phyloP scores from a whole-genome alignment of 2,888 invertebrate genomes.

The Cosmia pyralina region DNA sequence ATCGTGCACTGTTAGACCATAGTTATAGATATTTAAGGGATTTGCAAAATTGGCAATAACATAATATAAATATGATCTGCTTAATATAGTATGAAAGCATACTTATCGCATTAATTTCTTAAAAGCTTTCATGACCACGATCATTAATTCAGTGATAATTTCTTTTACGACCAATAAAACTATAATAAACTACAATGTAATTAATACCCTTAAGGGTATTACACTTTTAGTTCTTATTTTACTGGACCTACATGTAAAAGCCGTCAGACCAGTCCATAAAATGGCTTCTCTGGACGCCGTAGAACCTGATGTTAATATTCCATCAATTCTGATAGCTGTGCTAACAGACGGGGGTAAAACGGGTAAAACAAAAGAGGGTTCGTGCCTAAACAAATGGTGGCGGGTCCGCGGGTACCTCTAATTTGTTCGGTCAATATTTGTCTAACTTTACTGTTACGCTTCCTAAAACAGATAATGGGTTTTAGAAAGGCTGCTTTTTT shows the following conservation, averaged over 20 bases:
- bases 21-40: not conserved
- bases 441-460: constrained; percentile 70
- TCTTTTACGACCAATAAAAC: constrained; percentile 52
- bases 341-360: constrained; percentile 49
- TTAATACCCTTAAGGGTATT: constrained; percentile 48
- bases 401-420: constrained; percentile 70
- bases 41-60: not conserved
- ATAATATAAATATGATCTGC: too few species aligned
- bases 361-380: constrained; percentile 60
- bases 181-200: constrained; percentile 50
- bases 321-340: constrained; percentile 56
- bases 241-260: constrained; percentile 43
- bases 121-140: constrained; percentile 20
- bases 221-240: constrained; percentile 54
- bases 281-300: constrained; percentile 42
- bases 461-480: constrained; percentile 63
- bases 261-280: constrained; percentile 59
- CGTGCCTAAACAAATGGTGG: constrained; percentile 59
- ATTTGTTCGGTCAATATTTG: constrained; percentile 80
- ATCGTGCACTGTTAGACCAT: not conserved
- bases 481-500: constrained; percentile 50
- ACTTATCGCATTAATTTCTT: constrained; percentile 2
- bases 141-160: constrained; percentile 37
- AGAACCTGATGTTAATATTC: constrained; percentile 48
- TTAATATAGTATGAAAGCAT: constrained; percentile 9